phyloP scores from a whole-genome alignment of 2,797 vertebrate species.

The Ispidina lecontei region DNA sequence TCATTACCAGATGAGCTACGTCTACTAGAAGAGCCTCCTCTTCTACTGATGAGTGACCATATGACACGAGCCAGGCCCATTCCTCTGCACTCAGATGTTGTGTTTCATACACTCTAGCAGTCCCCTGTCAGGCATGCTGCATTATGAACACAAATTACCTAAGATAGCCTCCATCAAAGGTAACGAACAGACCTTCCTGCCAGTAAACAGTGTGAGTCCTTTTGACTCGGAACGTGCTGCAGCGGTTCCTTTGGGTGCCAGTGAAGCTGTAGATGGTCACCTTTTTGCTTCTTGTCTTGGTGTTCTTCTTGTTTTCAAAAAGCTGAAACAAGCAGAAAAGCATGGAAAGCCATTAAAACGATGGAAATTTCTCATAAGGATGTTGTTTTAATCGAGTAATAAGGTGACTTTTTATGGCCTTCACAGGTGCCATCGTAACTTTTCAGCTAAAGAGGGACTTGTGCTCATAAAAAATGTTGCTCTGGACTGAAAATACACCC shows the following conservation, averaged over 20 bases:
- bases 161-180: conserved; percentile 95
- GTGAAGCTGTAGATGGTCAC: conserved; percentile 92
- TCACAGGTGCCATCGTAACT: background rate
- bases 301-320: conserved; percentile 86
- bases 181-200: conserved; percentile 97
- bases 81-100: conserved; percentile 31
- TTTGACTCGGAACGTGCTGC: conserved; percentile 95
- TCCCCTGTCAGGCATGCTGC: conserved; percentile 53
- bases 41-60: conserved; percentile 7
- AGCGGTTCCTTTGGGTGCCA: conserved; percentile 88
- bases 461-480: background rate
- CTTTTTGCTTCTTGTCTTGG: conserved; percentile 80
- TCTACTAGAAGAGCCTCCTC: conserved; percentile 13
- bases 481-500: background rate
- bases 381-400: background rate
- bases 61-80: conserved; percentile 24
- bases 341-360: background rate
- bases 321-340: conserved; percentile 79
- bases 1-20: conserved; percentile 24
- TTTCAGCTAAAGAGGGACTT: background rate
- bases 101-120: conserved; percentile 4
- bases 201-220: conserved; percentile 97
- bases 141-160: conserved; percentile 83
- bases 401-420: background rate
- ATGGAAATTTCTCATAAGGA: background rate